Base-by-base conservation (phyloP, 2,888 invertebrate genomes). In the Blomia tropicalis region DNA sequence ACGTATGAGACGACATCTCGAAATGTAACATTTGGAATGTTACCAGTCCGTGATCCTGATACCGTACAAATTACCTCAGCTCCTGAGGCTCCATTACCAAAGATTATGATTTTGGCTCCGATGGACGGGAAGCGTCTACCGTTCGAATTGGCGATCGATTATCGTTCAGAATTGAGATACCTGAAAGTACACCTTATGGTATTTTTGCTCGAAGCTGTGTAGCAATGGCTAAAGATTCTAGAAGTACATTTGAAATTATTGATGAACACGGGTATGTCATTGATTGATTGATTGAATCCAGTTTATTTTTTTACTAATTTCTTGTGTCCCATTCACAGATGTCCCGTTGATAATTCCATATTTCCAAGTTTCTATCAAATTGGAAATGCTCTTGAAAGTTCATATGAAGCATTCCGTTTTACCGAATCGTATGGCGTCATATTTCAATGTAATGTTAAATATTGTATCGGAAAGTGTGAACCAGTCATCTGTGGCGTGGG, bases 21-120 rank as follows among this genome's bases (percentile, higher is more conserved):
- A 79, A 91, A 91, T 75, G 89, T 91, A 70, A 90, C 91, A 36
- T 91, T 91, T 78, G 91, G 91, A 78, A 90, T 91, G 90, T 89
- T 90, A 84, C 91, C 91, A 67, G 89, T 91, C 76, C 83, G 65
- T 44, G 91, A 91, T 77, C 90, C 90, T 65, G 91, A 91, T 76
- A 91, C 89, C 85, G 90, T 91, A 72, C 89, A 89, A 72, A 90
- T 91, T 73, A 91, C 90, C 30, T 89, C 90, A 36, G 89, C 91
- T 22, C 91, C 91, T 1, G 90, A 90, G 77, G 91, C 91, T 27
- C 91, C 91, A 53, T 86, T 91, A 68, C 91, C 91, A 72, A 85
- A 88, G 72, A 91, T 91, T 71, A 83, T 88, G 68, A 91, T 91
- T 78, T 91, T 75, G 90, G 91, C 75, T 83, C 82, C 66, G 81